Base-by-base conservation (phyloP, 2,113 vertebrate genomes). In the Falcunculus frontatus region DNA sequence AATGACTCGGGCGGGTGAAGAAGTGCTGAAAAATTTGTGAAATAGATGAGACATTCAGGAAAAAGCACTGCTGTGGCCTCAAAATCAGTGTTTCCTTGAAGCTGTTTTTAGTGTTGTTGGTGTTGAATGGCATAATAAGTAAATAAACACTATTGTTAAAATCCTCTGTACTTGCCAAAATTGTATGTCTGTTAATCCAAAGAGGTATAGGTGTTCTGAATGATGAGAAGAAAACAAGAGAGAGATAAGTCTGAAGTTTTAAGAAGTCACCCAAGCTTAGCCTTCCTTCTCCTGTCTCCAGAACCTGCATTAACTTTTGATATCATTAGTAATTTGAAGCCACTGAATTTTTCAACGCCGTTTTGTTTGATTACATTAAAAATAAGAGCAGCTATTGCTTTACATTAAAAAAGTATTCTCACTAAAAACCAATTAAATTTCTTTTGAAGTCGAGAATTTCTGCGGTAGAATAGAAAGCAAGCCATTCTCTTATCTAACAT, bases 401-500 rank as follows among this genome's bases (percentile, higher is more conserved):
- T 72, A 74, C 60, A 59, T 91, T 81, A 56, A 84, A 95, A 80
- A 55, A 76, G n/a, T 83, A 64, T 91, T 88, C 33, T 92, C 13
- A 29, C 77, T 77, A 47, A 95, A 92, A 77, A 67, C 33, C 59
- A 89, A 47, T 39, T 67, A 13, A 5, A 42, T 82, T 68, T 95
- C 33, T 90, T 91, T 85, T 75, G 14, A 94, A 95, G 83, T 77
- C 11, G 22, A 69, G 86, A 84, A 67, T 90, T 96, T 91, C 77
- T 94, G 76, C 89, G 80, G 32, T 73, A 44, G 89, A 75, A 72
- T 77, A 64, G 85, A 96, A 96, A 94, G 33, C 4, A 0, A 87
- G 11, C 29, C 9, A 16, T 90, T 90, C 65, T 88, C 89, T 95
- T 95, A 97, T 97, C 96, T 88, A 57, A 76, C 33, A 95, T 87